These are phyloP conservation scores for Lithodes maja DNA, from an alignment of 2,888 invertebrate species.

Conservation along the genomic window DNA sequence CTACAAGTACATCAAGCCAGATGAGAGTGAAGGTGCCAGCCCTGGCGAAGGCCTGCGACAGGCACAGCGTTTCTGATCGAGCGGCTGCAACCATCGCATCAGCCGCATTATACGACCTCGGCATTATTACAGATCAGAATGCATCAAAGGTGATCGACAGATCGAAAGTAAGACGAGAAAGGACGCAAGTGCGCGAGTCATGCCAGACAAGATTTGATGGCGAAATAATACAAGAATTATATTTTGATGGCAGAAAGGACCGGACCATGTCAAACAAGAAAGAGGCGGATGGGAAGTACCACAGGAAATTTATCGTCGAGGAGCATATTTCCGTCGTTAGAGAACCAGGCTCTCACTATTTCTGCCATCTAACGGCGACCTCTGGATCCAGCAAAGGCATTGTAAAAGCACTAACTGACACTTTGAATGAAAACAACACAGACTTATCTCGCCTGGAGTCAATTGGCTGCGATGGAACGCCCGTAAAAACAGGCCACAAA, in stretches of 20 bases:
- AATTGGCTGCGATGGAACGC: slow-evolving; percentile 25
- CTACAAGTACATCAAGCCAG: slow-evolving; percentile 3
- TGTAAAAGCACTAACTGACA: not conserved
- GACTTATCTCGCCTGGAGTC: not conserved
- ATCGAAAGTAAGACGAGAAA: not conserved
- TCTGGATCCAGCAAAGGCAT: not conserved
- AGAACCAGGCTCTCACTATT: not conserved
- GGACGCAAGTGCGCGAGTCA: not conserved
- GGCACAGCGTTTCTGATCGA: slow-evolving; percentile 8
- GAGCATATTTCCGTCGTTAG: not conserved
- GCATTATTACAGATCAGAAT: not conserved
- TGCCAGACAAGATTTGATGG: not conserved
- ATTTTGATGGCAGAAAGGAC: slow-evolving; percentile 25
- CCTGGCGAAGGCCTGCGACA: slow-evolving; percentile 4
- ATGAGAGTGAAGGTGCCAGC: not conserved
- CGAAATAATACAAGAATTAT: not conserved
- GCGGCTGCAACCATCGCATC: not conserved
- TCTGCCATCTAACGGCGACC: not conserved
- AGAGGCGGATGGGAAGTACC: not conserved
- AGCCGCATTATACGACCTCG: not conserved
- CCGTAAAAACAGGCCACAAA: slow-evolving; percentile 17
- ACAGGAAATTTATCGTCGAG: not conserved
- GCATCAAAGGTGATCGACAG: not conserved
- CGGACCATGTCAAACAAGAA: not conserved
- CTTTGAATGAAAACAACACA: not conserved